Conservation (phyloP, 2,113 vertebrate species). For the Heterocephalus glaber region DNA sequence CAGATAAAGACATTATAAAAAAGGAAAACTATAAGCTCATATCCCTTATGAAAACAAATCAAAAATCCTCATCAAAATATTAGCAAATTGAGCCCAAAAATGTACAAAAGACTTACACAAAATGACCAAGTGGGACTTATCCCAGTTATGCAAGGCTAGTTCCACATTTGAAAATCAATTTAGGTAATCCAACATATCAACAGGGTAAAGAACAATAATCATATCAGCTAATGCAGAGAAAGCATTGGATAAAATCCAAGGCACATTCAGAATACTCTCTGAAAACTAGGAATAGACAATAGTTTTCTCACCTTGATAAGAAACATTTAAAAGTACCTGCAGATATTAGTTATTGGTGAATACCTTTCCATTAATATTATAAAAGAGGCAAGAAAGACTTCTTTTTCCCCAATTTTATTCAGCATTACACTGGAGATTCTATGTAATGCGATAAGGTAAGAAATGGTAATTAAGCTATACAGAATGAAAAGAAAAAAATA, state of each 20-base stretch:
- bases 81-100: conserved; percentile 35
- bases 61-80: conserved; percentile 56
- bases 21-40: neutral
- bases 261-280: neutral
- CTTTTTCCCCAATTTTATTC: neutral
- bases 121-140: conserved; percentile 26
- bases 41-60: conserved; percentile 10
- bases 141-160: neutral
- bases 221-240: conserved; percentile 36
- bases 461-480: neutral
- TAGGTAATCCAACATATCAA: conserved; percentile 46
- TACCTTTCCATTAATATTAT: neutral
- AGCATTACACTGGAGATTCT: neutral
- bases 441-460: neutral
- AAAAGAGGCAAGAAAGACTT: neutral
- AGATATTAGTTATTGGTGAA: neutral
- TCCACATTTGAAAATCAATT: conserved; percentile 55
- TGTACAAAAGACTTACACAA: conserved; percentile 29
- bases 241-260: neutral
- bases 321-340: neutral
- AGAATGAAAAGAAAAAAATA: neutral
- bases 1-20: conserved; percentile 35
- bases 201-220: conserved; percentile 35
- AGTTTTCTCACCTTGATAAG: neutral
- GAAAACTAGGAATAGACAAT: neutral